These are phyloP conservation scores for Lampris incognitus DNA, from an alignment of 2,113 vertebrate genomes.

Conservation along the genomic window DNA sequence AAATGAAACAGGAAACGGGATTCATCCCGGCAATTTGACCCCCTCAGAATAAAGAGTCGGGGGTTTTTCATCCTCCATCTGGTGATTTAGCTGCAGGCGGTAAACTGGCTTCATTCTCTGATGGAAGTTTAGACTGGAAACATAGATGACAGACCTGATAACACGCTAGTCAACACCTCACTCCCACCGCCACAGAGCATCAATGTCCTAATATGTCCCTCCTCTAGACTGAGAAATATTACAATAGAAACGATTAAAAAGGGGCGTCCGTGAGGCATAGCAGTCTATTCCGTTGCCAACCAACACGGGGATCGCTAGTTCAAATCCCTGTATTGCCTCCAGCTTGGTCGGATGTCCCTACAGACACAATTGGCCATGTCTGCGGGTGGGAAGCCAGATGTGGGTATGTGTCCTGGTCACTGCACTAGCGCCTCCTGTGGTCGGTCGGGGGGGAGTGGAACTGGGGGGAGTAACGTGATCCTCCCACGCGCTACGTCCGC, in stretches of 20 bases:
- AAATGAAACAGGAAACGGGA: slow-evolving; percentile 59
- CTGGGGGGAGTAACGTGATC: too few species aligned
- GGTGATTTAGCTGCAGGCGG: slow-evolving; percentile 32
- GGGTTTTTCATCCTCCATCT: slow-evolving; percentile 43
- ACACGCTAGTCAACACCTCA: slow-evolving; percentile 15
- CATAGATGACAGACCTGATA: slow-evolving; percentile 2
- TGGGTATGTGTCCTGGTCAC: too few species aligned
- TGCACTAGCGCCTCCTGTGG: too few species aligned
- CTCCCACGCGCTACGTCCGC: too few species aligned
- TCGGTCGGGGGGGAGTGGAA: too few species aligned
- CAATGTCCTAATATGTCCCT: not conserved
- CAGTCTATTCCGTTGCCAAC: too few species aligned
- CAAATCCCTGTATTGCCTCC: too few species aligned
- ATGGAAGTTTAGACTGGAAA: slow-evolving; percentile 20
- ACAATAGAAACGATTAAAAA: not conserved
- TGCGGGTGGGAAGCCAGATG: too few species aligned
- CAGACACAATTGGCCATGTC: too few species aligned
- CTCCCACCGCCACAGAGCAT: not conserved
- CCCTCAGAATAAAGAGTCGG: slow-evolving; percentile 39
- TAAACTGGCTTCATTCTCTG: slow-evolving; percentile 29
- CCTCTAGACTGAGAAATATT: not conserved
- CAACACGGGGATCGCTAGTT: too few species aligned
- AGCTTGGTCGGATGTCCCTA: too few species aligned
- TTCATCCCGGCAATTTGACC: slow-evolving; percentile 46
- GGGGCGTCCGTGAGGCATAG: too few species aligned